Conservation (phyloP, 1,140 invertebrate species). For the Leptinotarsa undecemlineata region DNA sequence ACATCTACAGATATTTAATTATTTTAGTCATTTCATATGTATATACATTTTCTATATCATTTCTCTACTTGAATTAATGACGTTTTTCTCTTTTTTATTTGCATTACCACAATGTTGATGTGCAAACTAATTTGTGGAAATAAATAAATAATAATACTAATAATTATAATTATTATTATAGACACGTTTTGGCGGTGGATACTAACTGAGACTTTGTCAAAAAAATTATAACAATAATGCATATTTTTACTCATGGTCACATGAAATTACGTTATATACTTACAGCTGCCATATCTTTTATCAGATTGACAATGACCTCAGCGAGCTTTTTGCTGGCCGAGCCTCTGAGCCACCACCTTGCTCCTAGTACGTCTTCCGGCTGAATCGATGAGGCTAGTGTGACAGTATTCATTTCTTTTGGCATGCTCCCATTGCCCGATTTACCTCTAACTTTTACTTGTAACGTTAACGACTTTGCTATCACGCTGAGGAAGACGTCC, state of each 20-base stretch:
- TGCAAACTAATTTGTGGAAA: too few relatives aligned
- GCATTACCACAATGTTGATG: too few relatives aligned
- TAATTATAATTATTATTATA: fast-evolving
- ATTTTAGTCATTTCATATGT: too few relatives aligned
- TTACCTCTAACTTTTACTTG: conserved; percentile 82
- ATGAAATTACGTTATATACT: conserved; percentile 49
- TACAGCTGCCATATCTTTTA: conserved; percentile 91
- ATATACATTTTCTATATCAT: too few relatives aligned
- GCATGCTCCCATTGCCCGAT: conserved; percentile 55
- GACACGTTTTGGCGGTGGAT: too few relatives aligned
- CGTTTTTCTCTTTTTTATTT: too few relatives aligned
- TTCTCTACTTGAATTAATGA: too few relatives aligned
- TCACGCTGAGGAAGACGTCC: conserved; percentile 84
- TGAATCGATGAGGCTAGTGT: conserved; percentile 64
- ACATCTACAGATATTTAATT: too few relatives aligned
- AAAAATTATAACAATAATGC: too few relatives aligned
- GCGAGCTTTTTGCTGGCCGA: conserved; percentile 81
- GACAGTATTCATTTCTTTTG: conserved; percentile 67
- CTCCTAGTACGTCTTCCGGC: conserved; percentile 60
- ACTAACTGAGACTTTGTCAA: too few relatives aligned
- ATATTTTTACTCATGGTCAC: too few relatives aligned
- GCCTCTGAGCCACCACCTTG: conserved; percentile 87
- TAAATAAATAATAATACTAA: too few relatives aligned
- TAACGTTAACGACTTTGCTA: conserved; percentile 83
- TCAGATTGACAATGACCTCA: conserved; percentile 82